Evolutionary conservation across 2,888 invertebrate species (phyloP).

Genomic region (Synergus japonicus): DNA sequence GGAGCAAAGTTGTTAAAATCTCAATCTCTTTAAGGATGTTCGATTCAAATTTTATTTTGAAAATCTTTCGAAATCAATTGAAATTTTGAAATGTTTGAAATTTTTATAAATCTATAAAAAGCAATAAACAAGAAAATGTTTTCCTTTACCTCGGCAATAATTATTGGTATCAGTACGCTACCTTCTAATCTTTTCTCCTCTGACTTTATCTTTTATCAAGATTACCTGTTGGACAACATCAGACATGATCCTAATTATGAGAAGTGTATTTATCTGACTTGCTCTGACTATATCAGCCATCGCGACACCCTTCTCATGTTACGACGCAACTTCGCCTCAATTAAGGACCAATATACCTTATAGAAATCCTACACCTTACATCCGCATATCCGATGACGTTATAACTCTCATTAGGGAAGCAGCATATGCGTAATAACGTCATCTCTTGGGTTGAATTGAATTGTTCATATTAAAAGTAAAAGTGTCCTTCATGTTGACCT

Average conservation of each 20-base stretch:
- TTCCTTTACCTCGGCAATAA: not conserved
- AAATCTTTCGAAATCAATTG: no score
- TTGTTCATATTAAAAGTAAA: not conserved
- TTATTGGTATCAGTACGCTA: not conserved
- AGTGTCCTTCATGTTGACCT: not conserved
- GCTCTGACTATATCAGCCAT: constrained; percentile 18
- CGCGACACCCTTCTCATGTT: constrained; percentile 10
- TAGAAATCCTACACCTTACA: constrained; percentile 17
- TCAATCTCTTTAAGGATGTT: no score
- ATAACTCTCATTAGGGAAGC: constrained; percentile 16
- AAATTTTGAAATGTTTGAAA: not conserved
- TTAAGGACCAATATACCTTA: constrained; percentile 25
- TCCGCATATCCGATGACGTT: not conserved
- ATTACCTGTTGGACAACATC: not conserved
- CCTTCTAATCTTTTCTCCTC: not conserved
- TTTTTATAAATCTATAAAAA: not conserved
- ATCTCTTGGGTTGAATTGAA: not conserved
- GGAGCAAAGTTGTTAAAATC: no score
- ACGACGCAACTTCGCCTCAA: not conserved
- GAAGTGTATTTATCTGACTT: constrained; percentile 4
- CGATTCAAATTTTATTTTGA: no score
- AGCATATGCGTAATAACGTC: constrained; percentile 22
- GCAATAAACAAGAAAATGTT: not conserved
- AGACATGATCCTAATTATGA: constrained; percentile 19
- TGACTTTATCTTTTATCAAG: not conserved